Evolutionary conservation across 2,113 vertebrate genomes (phyloP).

Genomic region (Narcine bancroftii): DNA sequence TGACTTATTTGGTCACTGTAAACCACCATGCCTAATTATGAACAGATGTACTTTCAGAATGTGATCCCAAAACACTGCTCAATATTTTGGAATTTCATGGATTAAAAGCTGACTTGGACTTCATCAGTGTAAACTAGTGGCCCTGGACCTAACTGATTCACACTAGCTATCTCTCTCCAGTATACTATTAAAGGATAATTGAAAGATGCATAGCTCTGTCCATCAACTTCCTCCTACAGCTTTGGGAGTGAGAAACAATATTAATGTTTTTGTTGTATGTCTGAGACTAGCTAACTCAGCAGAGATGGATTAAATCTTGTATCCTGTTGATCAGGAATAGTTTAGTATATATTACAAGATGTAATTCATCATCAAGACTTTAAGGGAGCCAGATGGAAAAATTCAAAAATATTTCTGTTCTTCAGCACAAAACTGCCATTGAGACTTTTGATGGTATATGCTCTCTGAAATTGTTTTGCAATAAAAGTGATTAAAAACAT

Average conservation of each 20-base stretch:
- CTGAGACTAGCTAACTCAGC: neutral
- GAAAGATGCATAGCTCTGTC: neutral
- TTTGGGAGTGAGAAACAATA: neutral
- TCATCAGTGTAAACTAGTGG: neutral
- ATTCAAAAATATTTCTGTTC: neutral
- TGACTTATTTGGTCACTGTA: conserved; percentile 34
- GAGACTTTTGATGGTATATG: neutral
- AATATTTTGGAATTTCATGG: conserved; percentile 10
- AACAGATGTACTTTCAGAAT: conserved; percentile 27
- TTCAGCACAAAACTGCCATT: neutral
- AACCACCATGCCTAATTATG: conserved; percentile 13
- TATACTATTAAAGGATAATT: neutral
- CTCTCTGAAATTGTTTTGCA: neutral
- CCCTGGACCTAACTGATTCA: neutral
- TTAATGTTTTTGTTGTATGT: neutral
- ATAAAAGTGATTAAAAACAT: neutral
- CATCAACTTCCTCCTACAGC: neutral
- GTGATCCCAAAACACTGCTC: conserved; percentile 21
- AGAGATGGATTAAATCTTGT: neutral
- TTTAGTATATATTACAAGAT: neutral
- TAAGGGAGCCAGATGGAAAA: neutral
- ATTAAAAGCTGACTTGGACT: neutral
- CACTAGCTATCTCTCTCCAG: neutral
- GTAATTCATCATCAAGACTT: neutral
- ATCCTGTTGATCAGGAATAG: neutral